Percentiles rank a stretch among this genome's conserved stretches.
Conservation (phyloP, 2,113 vertebrate species). For the Gyps fulvus region DNA sequence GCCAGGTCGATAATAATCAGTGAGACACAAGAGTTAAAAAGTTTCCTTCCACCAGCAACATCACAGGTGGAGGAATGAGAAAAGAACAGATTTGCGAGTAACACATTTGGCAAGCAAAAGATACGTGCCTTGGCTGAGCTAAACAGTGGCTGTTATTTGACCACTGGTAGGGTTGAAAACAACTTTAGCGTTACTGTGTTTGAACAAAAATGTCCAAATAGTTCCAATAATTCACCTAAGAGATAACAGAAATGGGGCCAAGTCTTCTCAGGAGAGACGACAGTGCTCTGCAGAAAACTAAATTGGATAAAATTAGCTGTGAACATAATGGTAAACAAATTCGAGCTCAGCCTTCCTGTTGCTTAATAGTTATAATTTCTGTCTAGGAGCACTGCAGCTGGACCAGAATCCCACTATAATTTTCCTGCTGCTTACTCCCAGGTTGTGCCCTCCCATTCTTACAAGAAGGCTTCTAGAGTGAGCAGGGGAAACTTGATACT, state of each 20-base stretch:
- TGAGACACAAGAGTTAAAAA: neutral
- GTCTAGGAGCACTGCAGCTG: neutral
- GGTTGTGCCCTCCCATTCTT: neutral
- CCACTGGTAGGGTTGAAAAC: neutral
- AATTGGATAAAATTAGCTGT: neutral
- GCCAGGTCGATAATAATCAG: neutral
- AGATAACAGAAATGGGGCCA: neutral
- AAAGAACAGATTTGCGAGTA: neutral
- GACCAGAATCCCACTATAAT: neutral
- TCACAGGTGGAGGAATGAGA: neutral
- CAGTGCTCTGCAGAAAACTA: neutral
- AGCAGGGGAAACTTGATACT: neutral
- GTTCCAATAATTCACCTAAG: neutral
- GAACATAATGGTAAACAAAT: neutral
- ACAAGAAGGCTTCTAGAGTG: neutral
- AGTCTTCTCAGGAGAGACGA: neutral
- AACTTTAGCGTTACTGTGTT: neutral
- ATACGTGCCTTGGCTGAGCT: slow-evolving; percentile 4
- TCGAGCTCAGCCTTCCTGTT: neutral
- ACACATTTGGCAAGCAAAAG: slow-evolving; percentile 14
- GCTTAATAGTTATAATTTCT: neutral
- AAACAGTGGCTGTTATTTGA: neutral
- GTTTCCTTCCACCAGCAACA: neutral
- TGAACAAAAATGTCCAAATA: neutral
- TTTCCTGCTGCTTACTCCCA: neutral